Evolutionary conservation across 2,113 vertebrate species (phyloP).

Genomic region (Pandion haliaetus): DNA sequence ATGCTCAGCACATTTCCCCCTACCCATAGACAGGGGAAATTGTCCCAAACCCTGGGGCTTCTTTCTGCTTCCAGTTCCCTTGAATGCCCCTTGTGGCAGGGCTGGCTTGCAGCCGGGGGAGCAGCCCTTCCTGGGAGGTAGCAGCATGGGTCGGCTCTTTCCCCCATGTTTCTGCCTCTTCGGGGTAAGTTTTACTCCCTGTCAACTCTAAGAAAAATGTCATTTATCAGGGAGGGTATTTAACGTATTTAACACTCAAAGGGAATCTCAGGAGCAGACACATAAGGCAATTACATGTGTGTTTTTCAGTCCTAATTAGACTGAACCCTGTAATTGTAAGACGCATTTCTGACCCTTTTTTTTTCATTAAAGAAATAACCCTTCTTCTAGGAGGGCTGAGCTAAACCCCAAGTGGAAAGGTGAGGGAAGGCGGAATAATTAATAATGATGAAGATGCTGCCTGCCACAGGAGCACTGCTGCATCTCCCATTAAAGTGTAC

Average conservation of each 20-base stretch:
- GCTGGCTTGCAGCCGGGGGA: neutral
- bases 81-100: fast-evolving
- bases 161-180: neutral
- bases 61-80: neutral
- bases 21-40: neutral
- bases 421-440: slow-evolving; percentile 12
- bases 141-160: neutral
- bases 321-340: neutral
- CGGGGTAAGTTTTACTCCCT: neutral
- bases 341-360: neutral
- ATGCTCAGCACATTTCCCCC: neutral
- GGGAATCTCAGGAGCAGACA: neutral
- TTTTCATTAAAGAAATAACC: neutral
- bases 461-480: neutral
- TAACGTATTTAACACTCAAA: neutral
- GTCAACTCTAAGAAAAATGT: neutral
- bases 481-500: neutral
- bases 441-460: neutral
- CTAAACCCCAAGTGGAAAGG: neutral
- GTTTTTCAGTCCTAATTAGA: slow-evolving; percentile 30
- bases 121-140: neutral
- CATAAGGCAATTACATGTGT: neutral
- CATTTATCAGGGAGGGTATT: neutral
- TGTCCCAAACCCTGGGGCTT: neutral
- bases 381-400: neutral